Conservation (phyloP, 2,888 invertebrate genomes). For the Maniola hyperantus region DNA sequence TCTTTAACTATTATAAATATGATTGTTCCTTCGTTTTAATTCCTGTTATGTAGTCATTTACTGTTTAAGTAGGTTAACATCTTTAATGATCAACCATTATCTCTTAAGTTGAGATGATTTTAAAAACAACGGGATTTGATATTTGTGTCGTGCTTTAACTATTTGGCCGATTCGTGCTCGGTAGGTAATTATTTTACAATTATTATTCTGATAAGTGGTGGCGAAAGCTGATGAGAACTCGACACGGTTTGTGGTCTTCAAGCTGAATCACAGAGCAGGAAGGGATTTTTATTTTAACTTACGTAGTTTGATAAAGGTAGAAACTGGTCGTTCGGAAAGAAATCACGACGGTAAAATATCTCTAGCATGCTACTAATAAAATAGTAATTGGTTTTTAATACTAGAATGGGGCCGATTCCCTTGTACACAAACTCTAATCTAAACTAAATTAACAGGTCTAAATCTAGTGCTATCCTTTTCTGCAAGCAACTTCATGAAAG, state of each 20-base stretch:
- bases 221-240: conserved; percentile 60
- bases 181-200: conserved; percentile 62
- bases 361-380: background rate
- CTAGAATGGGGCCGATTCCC: too few relatives aligned
- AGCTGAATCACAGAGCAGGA: conserved; percentile 38
- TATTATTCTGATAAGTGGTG: too few relatives aligned
- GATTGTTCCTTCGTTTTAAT: background rate
- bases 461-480: too few relatives aligned
- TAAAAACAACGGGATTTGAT: conserved; percentile 60
- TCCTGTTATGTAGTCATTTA: conserved; percentile 13
- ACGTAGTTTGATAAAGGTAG: background rate
- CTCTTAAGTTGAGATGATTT: conserved; percentile 40
- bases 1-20: background rate
- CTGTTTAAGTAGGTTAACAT: background rate
- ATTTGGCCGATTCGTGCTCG: conserved; percentile 65
- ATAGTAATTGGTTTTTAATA: too few relatives aligned
- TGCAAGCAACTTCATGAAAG: too few relatives aligned
- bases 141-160: conserved; percentile 67
- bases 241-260: conserved; percentile 66
- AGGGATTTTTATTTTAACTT: conserved; percentile 3
- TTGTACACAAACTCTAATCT: too few relatives aligned
- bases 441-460: too few relatives aligned
- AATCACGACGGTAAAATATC: background rate
- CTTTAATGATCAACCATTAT: conserved; percentile 28
- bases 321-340: background rate